Base-by-base conservation (phyloP, 2,888 invertebrate genomes). In the Coecobrya sp. region DNA sequence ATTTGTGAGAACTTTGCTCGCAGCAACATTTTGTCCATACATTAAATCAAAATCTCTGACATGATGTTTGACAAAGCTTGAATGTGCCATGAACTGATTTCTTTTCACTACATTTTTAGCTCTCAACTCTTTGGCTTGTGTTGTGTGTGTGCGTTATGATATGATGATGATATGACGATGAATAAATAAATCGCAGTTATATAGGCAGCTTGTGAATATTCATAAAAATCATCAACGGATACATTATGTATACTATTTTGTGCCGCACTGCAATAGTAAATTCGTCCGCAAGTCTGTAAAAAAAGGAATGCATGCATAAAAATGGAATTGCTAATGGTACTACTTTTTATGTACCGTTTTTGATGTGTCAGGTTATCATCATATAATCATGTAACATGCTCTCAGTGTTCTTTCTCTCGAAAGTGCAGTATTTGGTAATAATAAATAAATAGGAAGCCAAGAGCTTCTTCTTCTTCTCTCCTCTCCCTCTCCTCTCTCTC, bases 351-450 rank as follows among this genome's bases (percentile, higher is more conserved):
- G 59, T 82, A 59, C 82, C 59, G 59, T 82, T 82, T n/a, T 82
- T 82, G 82, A 55, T 82, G 82, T 82, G n/a, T 59, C 59, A 36
- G 27, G 36, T 82, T 59, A 82, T 82, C 82, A 82, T 82, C n/a
- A n/a, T n/a, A n/a, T n/a, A 30, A 82, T 82, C 82, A 82, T 82
- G 82, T 55, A 36, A 79, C 79, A 79, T 79, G 27, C 55, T 82
- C 36, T 59, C 5, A 30, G 36, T 19, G 10, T 59, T 82, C 19
- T 82, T 13, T 59, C 42, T 73, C 42, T 30, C n/a, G 82, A 82
- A 59, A 82, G 59, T 36, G 55, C 30, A 59, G 59, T 82, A 59
- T 59, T 82, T 59, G 55, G 59, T 82, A 82, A 49, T 76, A 16
- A 42, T 73, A 76, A 36, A 16, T n/a, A 36, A 59, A 10, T 19